phyloP scores from a whole-genome alignment of 1,140 invertebrate species.

The Dendrolimus kikuchii region DNA sequence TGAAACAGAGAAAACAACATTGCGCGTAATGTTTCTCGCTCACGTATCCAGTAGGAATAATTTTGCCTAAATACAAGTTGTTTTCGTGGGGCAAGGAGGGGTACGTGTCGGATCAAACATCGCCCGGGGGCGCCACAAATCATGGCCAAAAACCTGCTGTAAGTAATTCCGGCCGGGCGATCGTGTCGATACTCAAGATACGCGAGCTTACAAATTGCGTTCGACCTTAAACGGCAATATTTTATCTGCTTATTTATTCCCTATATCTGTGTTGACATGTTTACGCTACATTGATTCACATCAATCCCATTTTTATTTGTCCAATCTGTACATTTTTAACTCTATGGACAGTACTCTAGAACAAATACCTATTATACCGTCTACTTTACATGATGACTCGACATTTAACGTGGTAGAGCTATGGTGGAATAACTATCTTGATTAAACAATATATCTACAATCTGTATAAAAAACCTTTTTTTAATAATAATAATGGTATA shows the following conservation, averaged over 20 bases:
- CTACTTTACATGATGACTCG: too few species aligned
- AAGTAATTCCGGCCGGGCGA: conserved; percentile 53
- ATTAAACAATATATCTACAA: too few species aligned
- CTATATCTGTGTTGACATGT: conserved; percentile 28
- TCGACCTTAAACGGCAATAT: conserved; percentile 61
- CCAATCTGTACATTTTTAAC: neutral
- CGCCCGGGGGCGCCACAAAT: conserved; percentile 62
- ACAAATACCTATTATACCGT: too few species aligned
- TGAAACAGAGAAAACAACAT: conserved; percentile 7
- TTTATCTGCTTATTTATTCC: conserved; percentile 63
- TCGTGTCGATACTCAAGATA: conserved; percentile 54
- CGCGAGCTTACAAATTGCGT: conserved; percentile 58
- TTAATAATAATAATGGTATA: too few species aligned
- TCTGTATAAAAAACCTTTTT: too few species aligned
- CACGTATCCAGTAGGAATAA: conserved; percentile 27
- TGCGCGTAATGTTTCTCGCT: conserved; percentile 7
- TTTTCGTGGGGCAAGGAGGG: conserved; percentile 41
- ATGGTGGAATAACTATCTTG: too few species aligned
- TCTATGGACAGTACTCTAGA: too few species aligned
- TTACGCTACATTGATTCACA: neutral
- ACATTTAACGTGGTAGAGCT: too few species aligned
- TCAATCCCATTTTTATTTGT: conserved; percentile 3
- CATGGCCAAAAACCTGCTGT: conserved; percentile 66
- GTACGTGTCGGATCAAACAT: conserved; percentile 55
- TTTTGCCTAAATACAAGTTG: conserved; percentile 56